Evolutionary conservation across 1,140 invertebrate genomes (phyloP).

Genomic region (Pogonognathellus flavescens): DNA sequence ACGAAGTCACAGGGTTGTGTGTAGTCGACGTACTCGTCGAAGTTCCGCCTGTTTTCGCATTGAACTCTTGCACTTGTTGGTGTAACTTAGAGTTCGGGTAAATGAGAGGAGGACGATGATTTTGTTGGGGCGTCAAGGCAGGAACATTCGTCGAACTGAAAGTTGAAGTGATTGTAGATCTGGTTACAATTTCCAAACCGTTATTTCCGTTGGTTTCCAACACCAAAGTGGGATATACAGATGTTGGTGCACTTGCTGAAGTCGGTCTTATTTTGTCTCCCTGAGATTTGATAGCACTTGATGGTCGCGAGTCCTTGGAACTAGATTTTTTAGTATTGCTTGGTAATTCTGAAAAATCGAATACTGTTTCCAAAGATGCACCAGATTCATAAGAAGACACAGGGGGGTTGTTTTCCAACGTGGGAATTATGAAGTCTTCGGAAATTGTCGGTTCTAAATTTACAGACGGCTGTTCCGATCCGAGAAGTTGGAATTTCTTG

Average conservation of each 20-base stretch:
- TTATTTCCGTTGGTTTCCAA: slow-evolving; percentile 53
- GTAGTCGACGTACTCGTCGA: not conserved
- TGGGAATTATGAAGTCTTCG: slow-evolving; percentile 56
- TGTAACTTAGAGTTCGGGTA: slow-evolving; percentile 52
- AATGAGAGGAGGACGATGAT: not conserved
- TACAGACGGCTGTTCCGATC: not conserved
- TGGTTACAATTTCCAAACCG: slow-evolving; percentile 56
- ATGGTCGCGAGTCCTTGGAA: not conserved
- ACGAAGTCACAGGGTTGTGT: not conserved
- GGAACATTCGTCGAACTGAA: not conserved
- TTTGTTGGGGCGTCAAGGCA: not conserved
- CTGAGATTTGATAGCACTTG: not conserved
- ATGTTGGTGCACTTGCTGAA: slow-evolving; percentile 18
- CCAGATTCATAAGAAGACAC: not conserved
- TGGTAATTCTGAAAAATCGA: slow-evolving; percentile 12
- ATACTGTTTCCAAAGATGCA: not conserved
- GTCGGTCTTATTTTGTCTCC: not conserved
- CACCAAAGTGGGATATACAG: slow-evolving; percentile 55
- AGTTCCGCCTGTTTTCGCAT: slow-evolving; percentile 26
- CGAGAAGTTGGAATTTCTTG: not conserved
- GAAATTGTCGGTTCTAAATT: slow-evolving; percentile 56
- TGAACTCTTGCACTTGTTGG: slow-evolving; percentile 53
- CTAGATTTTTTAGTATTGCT: not conserved
- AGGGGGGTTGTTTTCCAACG: not conserved
- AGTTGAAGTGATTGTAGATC: not conserved